A percentile compares a stretch with the other conserved stretches of the same genome.
Evolutionary conservation across 2,797 vertebrate species (phyloP).

Genomic region (Premnoplex brunnescens): DNA sequence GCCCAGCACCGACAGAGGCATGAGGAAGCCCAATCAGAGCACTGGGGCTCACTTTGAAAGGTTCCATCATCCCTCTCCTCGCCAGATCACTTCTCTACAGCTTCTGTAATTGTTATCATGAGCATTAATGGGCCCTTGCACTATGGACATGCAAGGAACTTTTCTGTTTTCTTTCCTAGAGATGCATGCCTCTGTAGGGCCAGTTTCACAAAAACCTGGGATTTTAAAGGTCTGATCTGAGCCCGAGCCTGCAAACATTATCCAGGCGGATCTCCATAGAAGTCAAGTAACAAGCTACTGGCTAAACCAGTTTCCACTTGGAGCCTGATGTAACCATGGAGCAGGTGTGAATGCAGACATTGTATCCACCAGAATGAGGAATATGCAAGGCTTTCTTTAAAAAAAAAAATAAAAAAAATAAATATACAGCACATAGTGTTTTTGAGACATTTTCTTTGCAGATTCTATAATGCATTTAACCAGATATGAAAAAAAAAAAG

Average conservation of each 20-base stretch:
- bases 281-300: neutral
- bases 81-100: neutral
- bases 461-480: neutral
- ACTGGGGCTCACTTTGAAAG: neutral
- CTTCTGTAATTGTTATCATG: neutral
- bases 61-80: neutral
- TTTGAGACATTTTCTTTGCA: neutral
- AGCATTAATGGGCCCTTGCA: neutral
- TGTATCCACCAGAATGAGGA: conserved; percentile 30
- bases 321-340: neutral
- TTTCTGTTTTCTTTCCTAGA: neutral
- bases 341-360: conserved; percentile 29
- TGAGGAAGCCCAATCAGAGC: neutral
- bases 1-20: neutral
- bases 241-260: conserved; percentile 2
- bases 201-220: neutral
- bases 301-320: conserved; percentile 7
- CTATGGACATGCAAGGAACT: neutral
- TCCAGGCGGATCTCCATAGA: neutral
- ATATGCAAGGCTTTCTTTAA: neutral
- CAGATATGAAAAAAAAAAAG: neutral
- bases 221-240: conserved; percentile 22
- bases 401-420: neutral
- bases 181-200: neutral
- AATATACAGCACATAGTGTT: neutral